Evolutionary conservation across 1,140 invertebrate species (phyloP).

Genomic region (Oreohelix idahoensis): DNA sequence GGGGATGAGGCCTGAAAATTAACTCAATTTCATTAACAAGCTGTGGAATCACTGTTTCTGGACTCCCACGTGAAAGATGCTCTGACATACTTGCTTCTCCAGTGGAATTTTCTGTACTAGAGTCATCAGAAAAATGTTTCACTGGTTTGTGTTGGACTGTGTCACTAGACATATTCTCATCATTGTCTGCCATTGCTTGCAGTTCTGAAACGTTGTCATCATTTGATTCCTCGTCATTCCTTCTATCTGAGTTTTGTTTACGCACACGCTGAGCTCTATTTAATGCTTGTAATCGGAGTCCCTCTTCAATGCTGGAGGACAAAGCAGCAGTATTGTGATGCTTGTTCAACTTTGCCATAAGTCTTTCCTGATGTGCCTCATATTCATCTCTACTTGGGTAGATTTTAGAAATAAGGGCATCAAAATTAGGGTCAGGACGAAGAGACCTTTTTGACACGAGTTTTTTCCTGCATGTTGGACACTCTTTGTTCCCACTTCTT

Average conservation of each 20-base stretch:
- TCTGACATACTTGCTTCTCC: conserved; percentile 59
- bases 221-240: conserved; percentile 22
- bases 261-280: conserved; percentile 78
- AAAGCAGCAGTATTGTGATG: conserved; percentile 86
- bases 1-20: conserved; percentile 95
- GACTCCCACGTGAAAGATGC: conserved; percentile 76
- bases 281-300: conserved; percentile 92
- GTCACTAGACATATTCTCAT: conserved; percentile 51
- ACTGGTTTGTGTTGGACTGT: conserved; percentile 60
- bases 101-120: conserved; percentile 77
- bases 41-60: conserved; percentile 69
- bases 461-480: conserved; percentile 98
- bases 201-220: conserved; percentile 22
- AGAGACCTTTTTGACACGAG: conserved; percentile 97
- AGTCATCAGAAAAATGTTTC: conserved; percentile 75
- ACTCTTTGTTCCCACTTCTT: conserved; percentile 98
- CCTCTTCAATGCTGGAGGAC: conserved; percentile 95
- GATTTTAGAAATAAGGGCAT: conserved; percentile 97
- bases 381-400: conserved; percentile 98
- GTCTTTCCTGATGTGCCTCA: conserved; percentile 94
- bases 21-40: conserved; percentile 90
- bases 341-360: conserved; percentile 94
- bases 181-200: conserved; percentile 17
- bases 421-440: conserved; percentile 98
- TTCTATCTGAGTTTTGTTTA: conserved; percentile 63